Base-by-base conservation (phyloP, 2,888 invertebrate genomes). In the Craniophora ligustri region DNA sequence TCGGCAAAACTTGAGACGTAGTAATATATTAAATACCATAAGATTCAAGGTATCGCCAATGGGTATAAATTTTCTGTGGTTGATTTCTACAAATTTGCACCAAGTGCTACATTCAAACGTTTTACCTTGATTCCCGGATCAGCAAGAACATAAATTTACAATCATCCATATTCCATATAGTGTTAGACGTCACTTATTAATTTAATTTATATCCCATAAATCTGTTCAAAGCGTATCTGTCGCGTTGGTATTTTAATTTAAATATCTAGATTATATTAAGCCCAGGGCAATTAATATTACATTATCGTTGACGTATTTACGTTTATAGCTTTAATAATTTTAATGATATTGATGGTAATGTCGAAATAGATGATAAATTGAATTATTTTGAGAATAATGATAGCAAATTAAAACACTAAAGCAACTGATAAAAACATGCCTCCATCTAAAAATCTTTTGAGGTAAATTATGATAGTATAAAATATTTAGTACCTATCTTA, bases 401-500 rank as follows among this genome's bases (percentile, higher is more conserved):
- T 41, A 32, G 8, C 36, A 26, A 10, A 42, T 56, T 55, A 62
- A 40, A 38, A 28, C 21, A 61, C 31, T 51, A 51, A 47, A 40
- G 42, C 32, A 47, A 51, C 42, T 39, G 67, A 67, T 62, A 59
- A 60, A 18, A 35, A 38, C 69, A 64, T 68, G 64, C 69, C 30
- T 61, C 23, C 19, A 38, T 41, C 16, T 35, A 40, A 61, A 61
- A 44, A 41, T 46, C 45, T 30, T 32, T 41, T 47, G 49, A 48
- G 51, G 13, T 48, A 49, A 35, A 46, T 38, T 28, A 8, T 45
- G 36, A 48, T 63, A 68, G 21, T 28, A 62, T 44, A 63, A 68
- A 53, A 48, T 16, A 48, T 45, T 48, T 36, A 68, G 69, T 64
- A 64, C 64, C 64, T 68, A 67, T 71, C 61, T 67, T 66, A 72